phyloP scores from a whole-genome alignment of 2,797 vertebrate genomes.

The Otus scops region DNA sequence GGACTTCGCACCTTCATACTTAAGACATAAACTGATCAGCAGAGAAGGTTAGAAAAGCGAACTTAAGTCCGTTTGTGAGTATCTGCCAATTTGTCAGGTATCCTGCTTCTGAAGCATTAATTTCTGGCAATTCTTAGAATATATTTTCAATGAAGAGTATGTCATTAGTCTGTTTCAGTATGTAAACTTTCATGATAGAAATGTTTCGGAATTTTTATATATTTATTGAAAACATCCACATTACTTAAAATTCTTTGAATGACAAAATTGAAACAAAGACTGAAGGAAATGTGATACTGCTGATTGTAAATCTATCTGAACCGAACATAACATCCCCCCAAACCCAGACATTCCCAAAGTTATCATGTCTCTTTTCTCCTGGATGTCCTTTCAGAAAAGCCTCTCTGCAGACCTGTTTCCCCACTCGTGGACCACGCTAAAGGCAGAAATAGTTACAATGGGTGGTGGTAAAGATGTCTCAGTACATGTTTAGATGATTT shows the following conservation, averaged over 20 bases:
- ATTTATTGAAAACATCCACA: not conserved
- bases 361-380: not conserved
- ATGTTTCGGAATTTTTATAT: not conserved
- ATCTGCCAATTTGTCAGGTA: not conserved
- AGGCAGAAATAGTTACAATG: not conserved
- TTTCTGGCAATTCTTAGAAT: not conserved
- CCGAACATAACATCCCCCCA: not conserved
- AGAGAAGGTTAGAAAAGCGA: not conserved
- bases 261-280: not conserved
- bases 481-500: not conserved
- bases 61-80: not conserved
- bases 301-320: not conserved
- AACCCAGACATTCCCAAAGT: not conserved
- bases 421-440: not conserved
- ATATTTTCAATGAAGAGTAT: not conserved
- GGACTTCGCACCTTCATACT: conserved; percentile 1
- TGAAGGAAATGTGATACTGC: not conserved
- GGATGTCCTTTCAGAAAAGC: not conserved
- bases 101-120: not conserved
- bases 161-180: not conserved
- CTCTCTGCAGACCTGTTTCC: not conserved
- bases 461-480: not conserved
- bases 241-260: not conserved
- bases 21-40: not conserved
- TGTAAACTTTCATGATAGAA: not conserved